Evolutionary conservation across 2,113 vertebrate species (phyloP).

Genomic region (Rhagologus leucostigma): DNA sequence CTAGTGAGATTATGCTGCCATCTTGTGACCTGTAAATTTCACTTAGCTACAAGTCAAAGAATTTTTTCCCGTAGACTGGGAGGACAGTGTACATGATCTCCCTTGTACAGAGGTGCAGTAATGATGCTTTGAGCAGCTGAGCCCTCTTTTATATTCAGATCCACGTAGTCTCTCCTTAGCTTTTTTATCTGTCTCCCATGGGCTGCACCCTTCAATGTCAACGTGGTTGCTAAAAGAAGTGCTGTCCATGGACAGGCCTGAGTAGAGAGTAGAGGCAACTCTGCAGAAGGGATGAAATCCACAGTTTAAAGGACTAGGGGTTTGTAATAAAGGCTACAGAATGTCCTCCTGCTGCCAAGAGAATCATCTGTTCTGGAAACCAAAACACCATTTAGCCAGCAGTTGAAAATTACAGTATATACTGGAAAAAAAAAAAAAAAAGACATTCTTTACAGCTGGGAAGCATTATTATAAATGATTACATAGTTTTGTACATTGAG

Average conservation of each 20-base stretch:
- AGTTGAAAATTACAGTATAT: background rate
- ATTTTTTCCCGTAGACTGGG: background rate
- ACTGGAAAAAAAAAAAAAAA: background rate
- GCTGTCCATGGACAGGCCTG: background rate
- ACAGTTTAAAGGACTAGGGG: background rate
- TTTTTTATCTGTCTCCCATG: background rate
- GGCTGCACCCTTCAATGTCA: background rate
- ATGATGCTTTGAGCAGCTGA: background rate
- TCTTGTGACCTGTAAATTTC: slow-evolving; percentile 8
- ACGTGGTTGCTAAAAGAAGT: background rate
- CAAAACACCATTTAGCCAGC: background rate
- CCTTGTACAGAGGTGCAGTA: background rate
- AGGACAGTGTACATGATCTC: background rate
- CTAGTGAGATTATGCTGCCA: slow-evolving; percentile 36
- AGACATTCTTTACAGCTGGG: background rate
- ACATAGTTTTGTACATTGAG: background rate
- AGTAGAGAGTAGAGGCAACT: background rate
- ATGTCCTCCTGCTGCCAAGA: background rate
- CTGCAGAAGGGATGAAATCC: background rate
- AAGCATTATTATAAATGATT: background rate
- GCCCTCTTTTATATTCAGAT: background rate
- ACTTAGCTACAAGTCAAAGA: background rate
- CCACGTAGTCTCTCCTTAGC: background rate
- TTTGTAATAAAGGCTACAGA: background rate
- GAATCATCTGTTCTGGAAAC: background rate